Evolutionary conservation across 2,888 invertebrate species (phyloP).

Genomic region (Perizoma affinitatum): DNA sequence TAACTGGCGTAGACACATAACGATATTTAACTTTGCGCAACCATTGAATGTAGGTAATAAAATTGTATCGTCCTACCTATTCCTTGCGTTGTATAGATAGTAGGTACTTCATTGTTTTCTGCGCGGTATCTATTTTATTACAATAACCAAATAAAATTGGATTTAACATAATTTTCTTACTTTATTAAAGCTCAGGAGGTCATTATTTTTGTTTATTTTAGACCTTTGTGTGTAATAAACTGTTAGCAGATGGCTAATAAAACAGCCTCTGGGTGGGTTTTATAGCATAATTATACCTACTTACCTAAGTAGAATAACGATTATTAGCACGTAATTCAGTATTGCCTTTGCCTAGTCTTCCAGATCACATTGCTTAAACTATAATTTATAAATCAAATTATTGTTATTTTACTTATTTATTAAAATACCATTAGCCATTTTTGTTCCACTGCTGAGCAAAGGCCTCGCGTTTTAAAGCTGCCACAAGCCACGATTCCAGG

Average conservation of each 20-base stretch:
- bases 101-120: slow-evolving; percentile 37
- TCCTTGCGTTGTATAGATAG: slow-evolving; percentile 30
- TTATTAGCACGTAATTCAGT: no score
- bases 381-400: no score
- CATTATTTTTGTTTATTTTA: slow-evolving; percentile 43
- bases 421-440: no score
- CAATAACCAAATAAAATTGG: slow-evolving; percentile 45
- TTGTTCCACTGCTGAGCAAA: no score
- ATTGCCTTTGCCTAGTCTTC: no score
- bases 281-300: background rate
- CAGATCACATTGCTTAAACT: no score
- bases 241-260: slow-evolving; percentile 30
- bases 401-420: no score
- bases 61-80: slow-evolving; percentile 42
- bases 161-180: slow-evolving; percentile 41
- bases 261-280: slow-evolving; percentile 16
- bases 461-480: no score
- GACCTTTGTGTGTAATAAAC: slow-evolving; percentile 37
- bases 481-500: no score
- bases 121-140: slow-evolving; percentile 47
- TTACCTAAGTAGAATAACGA: no score
- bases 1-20: slow-evolving; percentile 8
- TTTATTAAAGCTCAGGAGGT: slow-evolving; percentile 45
- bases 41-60: slow-evolving; percentile 38
- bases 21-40: slow-evolving; percentile 42